These are phyloP conservation scores for Hydrotaea cyrtoneurina DNA, from an alignment of 2,888 invertebrate species.

Conservation along the genomic window DNA sequence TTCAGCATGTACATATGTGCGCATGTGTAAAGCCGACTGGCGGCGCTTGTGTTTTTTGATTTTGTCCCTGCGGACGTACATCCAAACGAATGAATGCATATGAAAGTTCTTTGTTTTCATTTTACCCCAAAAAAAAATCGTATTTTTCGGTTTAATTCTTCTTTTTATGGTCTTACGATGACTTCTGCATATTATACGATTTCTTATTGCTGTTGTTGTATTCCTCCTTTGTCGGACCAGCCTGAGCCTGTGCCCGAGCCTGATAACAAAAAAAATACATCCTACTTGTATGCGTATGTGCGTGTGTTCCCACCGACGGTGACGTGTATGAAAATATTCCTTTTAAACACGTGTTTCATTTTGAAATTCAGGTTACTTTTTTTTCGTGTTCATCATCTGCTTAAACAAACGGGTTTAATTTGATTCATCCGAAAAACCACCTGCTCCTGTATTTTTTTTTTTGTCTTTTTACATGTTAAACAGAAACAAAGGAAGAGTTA, in stretches of 20 bases:
- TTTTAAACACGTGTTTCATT: slow-evolving; percentile 66
- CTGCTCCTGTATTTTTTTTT: slow-evolving; percentile 56
- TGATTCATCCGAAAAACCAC: slow-evolving; percentile 67
- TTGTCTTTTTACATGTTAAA: not conserved
- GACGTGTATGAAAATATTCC: slow-evolving; percentile 45
- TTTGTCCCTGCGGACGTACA: slow-evolving; percentile 12
- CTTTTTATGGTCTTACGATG: slow-evolving; percentile 30
- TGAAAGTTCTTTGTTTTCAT: slow-evolving; percentile 10
- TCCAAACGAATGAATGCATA: not conserved
- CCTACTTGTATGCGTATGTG: too few relatives aligned
- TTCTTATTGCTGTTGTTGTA: not conserved
- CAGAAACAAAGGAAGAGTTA: slow-evolving; percentile 59
- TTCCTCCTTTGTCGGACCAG: too few relatives aligned
- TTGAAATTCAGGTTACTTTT: slow-evolving; percentile 61
- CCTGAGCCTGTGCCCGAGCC: too few relatives aligned
- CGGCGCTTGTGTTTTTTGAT: slow-evolving; percentile 62
- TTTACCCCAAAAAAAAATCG: not conserved
- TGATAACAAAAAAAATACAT: not conserved
- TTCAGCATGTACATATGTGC: slow-evolving; percentile 43
- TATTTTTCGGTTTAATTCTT: slow-evolving; percentile 7
- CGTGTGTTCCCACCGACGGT: slow-evolving; percentile 16
- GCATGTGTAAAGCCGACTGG: slow-evolving; percentile 60
- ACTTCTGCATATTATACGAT: slow-evolving; percentile 43
- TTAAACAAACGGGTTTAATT: slow-evolving; percentile 67
- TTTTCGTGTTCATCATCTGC: slow-evolving; percentile 60